Conservation (phyloP, 2,888 invertebrate genomes). For the Anoplius nigerrimus region DNA sequence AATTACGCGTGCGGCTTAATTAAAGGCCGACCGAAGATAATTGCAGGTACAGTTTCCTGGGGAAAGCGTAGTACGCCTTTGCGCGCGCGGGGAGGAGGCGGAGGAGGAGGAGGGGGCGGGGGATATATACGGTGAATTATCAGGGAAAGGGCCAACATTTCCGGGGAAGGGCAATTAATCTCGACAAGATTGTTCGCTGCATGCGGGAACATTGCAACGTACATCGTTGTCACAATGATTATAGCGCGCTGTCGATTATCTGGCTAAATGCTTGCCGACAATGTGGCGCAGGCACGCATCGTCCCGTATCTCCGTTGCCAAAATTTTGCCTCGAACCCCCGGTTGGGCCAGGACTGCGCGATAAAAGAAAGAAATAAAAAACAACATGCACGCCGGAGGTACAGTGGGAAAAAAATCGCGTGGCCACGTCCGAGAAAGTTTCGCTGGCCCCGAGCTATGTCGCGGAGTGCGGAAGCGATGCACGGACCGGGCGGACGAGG, state of each 20-base stretch:
- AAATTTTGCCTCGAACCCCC: neutral
- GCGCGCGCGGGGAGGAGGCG: too few species aligned
- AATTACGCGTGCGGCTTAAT: slow-evolving; percentile 43
- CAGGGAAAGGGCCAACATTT: slow-evolving; percentile 7
- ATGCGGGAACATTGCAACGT: too few species aligned
- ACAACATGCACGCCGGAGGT: too few species aligned
- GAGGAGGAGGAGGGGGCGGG: too few species aligned
- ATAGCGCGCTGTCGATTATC: too few species aligned
- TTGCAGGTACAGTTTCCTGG: slow-evolving; percentile 24
- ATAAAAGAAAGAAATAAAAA: too few species aligned
- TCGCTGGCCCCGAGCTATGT: slow-evolving; percentile 26
- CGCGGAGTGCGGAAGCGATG: slow-evolving; percentile 6
- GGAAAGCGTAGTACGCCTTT: slow-evolving; percentile 18
- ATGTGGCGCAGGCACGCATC: too few species aligned
- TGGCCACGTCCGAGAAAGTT: neutral
- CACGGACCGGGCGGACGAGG: slow-evolving; percentile 5
- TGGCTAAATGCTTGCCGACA: too few species aligned
- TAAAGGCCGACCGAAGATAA: slow-evolving; percentile 30
- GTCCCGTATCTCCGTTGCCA: slow-evolving; percentile 18
- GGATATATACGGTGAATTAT: slow-evolving; percentile 18
- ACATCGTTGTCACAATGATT: too few species aligned
- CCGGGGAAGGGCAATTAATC: slow-evolving; percentile 20
- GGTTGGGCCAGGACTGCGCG: too few species aligned
- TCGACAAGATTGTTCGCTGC: slow-evolving; percentile 11
- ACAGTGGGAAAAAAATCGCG: too few species aligned